phyloP scores from a whole-genome alignment of 2,888 invertebrate species.

The Acleris literana region DNA sequence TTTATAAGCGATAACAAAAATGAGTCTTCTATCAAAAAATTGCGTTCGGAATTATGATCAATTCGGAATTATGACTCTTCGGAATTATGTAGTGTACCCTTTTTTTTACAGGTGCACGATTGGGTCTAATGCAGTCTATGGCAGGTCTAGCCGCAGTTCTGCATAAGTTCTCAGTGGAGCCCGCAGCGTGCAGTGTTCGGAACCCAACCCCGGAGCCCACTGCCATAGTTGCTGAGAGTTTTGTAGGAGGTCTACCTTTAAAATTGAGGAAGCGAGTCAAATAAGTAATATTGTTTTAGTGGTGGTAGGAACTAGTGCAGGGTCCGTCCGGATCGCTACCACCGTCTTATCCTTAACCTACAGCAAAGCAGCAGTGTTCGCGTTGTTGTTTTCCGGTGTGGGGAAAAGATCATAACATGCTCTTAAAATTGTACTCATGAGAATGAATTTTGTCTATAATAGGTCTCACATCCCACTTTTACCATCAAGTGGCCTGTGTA shows the following conservation, averaged over 20 bases:
- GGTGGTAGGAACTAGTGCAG: not conserved
- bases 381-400: too few species aligned
- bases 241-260: constrained; percentile 62
- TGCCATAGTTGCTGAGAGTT: constrained; percentile 62
- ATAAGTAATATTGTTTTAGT: not conserved
- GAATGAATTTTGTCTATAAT: too few species aligned
- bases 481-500: too few species aligned
- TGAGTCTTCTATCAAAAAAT: too few species aligned
- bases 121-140: constrained; percentile 73
- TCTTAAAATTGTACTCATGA: too few species aligned
- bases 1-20: too few species aligned
- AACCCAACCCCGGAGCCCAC: constrained; percentile 61
- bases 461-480: too few species aligned
- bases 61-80: too few species aligned
- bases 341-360: not conserved
- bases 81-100: too few species aligned
- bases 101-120: constrained; percentile 59
- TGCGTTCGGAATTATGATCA: too few species aligned
- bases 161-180: constrained; percentile 62
- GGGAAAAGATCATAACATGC: too few species aligned
- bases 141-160: constrained; percentile 67
- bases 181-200: constrained; percentile 55
- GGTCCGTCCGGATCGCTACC: not conserved
- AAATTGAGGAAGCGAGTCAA: constrained; percentile 53
- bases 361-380: too few species aligned